These are phyloP conservation scores for Rhynchotus rufescens DNA, from an alignment of 2,797 vertebrate species.

Conservation along the genomic window DNA sequence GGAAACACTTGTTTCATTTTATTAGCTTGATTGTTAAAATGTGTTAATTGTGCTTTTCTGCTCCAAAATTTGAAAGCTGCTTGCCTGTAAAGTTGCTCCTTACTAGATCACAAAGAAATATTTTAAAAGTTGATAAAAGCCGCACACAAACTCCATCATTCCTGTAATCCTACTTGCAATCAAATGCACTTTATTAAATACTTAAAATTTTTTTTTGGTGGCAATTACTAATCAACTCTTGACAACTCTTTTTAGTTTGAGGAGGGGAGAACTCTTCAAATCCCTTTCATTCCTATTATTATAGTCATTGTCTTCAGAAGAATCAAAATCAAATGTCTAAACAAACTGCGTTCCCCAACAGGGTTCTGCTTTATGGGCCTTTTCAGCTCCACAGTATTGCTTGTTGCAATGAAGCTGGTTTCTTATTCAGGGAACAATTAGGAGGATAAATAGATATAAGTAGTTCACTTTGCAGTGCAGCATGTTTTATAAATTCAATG, in stretches of 20 bases:
- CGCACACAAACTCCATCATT: not conserved
- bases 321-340: not conserved
- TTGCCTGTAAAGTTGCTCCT: not conserved
- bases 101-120: not conserved
- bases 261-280: not conserved
- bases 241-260: not conserved
- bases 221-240: not conserved
- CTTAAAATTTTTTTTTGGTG: not conserved
- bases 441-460: not conserved
- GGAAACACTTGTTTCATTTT: not conserved
- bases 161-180: not conserved
- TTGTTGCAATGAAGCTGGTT: not conserved
- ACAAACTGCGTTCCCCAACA: rapidly evolving
- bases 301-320: not conserved
- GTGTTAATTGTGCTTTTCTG: not conserved
- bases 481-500: not conserved
- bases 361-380: not conserved
- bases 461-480: not conserved
- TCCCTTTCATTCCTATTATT: not conserved
- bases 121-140: not conserved
- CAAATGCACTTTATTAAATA: not conserved
- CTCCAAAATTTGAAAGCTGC: not conserved
- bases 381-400: not conserved
- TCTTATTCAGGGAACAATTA: not conserved
- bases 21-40: not conserved